Percentiles rank a stretch among this genome's conserved stretches.
Conservation (phyloP, 2,797 vertebrate genomes). For the Morus bassanus region DNA sequence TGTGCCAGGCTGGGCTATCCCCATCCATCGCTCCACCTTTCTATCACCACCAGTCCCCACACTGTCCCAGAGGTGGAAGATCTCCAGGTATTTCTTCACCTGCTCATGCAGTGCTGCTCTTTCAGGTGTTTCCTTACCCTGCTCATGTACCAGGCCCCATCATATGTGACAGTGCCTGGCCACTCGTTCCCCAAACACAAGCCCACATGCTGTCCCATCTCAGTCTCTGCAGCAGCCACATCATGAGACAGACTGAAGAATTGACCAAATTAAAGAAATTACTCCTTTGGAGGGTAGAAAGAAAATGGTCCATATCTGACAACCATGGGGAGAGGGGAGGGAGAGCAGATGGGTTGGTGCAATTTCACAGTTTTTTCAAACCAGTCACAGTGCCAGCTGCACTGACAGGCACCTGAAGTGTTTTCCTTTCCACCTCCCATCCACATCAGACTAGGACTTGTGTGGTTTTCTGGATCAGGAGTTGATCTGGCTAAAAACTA, state of each 20-base stretch:
- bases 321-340: not conserved
- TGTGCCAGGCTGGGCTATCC: not conserved
- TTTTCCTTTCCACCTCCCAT: not conserved
- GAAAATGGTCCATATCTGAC: not conserved
- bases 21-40: not conserved
- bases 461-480: not conserved
- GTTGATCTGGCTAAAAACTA: not conserved
- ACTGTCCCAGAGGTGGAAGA: not conserved
- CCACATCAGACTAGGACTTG: not conserved
- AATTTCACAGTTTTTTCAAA: not conserved
- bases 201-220: not conserved
- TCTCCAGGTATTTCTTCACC: not conserved
- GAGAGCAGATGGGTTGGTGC: not conserved
- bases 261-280: not conserved
- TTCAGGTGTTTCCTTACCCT: not conserved
- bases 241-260: not conserved
- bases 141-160: not conserved
- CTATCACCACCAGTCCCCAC: not conserved
- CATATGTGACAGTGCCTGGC: accelerated
- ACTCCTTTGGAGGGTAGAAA: not conserved
- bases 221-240: not conserved
- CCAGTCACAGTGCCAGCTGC: not conserved
- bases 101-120: not conserved
- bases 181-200: not conserved
- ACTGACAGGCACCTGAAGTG: not conserved